Base-by-base conservation (phyloP, 2,797 vertebrate species). In the Sebastes dallii region DNA sequence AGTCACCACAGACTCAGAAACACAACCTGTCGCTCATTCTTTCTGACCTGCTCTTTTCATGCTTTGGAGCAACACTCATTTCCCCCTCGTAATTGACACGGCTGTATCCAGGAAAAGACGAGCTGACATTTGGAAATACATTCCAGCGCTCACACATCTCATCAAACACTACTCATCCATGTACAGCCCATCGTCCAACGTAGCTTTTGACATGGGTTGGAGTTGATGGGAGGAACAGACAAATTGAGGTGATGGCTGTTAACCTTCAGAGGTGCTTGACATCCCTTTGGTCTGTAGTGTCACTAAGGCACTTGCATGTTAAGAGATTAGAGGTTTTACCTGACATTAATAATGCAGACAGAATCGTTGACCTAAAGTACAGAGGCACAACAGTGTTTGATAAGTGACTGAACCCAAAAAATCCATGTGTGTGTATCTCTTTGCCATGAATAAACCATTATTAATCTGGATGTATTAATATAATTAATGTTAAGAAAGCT, bases 181-280 rank as follows among this genome's bases (percentile, higher is more conserved):
- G 75, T 80, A 62, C 67, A 39, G 54, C 62, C 61, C 50, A 16
- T 75, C 66, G 14, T 73, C 68, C 67, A 42, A 12, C 27, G n/a
- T 25, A 66, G 82, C 89, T 88, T 89, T 83, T 86, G 89, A 92
- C 91, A 88, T 1, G 22, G 78, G 75, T 22, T 81, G 75, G 72
- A 78, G 82, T 80, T 78, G 86, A 92, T 70, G 29, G 86, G 82
- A 65, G 77, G 68, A 73, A 66, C 74, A 56, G 86, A 89, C 87
- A 90, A 80, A 92, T 88, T 86, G 86, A 91, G 88, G 92, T 85
- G 77, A 86, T 65, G 86, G 78, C 85, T 76, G 80, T 74, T 91
- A 83, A 91, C 92, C 90, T 91, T 92, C 89, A 84, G 82, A 84
- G 82, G 67, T 75, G 74, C 69, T 77, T 77, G 87, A 80, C 68